phyloP scores from a whole-genome alignment of 2,113 vertebrate genomes.

The Patagioenas fasciata region DNA sequence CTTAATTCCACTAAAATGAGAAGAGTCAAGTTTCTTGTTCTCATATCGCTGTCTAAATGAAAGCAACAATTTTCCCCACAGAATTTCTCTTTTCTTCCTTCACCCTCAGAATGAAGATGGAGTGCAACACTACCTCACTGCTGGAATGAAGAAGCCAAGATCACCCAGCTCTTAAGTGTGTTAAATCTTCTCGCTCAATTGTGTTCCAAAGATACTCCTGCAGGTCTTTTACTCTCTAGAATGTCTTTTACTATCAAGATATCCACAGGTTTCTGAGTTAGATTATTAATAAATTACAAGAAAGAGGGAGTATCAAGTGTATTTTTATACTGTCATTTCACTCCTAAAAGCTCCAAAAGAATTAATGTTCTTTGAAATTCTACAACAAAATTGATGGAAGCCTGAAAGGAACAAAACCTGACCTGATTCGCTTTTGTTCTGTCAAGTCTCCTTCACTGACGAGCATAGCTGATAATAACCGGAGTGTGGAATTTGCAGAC shows the following conservation, averaged over 20 bases:
- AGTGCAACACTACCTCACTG: background rate
- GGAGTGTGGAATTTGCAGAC: constrained; percentile 96
- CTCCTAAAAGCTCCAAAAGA: background rate
- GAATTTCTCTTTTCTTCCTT: background rate
- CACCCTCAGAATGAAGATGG: background rate
- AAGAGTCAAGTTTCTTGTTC: background rate
- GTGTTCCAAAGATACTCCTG: background rate
- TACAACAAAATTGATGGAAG: background rate
- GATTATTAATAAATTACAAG: background rate
- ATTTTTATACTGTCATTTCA: background rate
- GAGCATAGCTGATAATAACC: constrained; percentile 95
- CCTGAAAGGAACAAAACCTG: background rate
- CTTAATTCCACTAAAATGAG: background rate
- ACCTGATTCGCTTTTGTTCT: constrained; percentile 98
- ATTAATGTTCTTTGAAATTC: background rate
- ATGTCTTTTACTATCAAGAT: background rate
- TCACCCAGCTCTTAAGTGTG: background rate
- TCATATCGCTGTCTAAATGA: background rate
- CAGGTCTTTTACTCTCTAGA: background rate
- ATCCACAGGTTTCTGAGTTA: background rate
- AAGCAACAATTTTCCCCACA: background rate
- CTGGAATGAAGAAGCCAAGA: background rate
- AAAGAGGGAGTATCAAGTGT: background rate
- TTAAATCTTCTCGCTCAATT: background rate
- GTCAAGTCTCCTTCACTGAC: constrained; percentile 98